Conservation (phyloP, 2,113 vertebrate genomes). For the Butorides virescens region DNA sequence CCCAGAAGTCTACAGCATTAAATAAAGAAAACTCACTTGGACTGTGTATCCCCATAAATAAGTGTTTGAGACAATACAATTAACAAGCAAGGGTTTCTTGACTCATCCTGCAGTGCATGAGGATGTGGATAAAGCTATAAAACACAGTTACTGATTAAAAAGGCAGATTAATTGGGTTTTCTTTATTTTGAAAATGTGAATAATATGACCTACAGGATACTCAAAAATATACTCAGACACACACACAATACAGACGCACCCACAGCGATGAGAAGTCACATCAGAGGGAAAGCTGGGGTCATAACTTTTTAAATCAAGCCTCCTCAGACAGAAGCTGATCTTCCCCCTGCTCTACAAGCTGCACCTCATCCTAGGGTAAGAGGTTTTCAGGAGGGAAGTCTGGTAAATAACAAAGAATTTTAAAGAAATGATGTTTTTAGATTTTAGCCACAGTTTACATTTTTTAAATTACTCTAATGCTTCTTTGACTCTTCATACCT, state of each 20-base stretch:
- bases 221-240: neutral
- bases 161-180: neutral
- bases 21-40: neutral
- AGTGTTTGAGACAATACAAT: neutral
- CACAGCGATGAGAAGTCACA: neutral
- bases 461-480: neutral
- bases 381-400: neutral
- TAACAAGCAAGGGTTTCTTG: neutral
- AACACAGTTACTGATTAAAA: neutral
- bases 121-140: neutral
- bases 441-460: neutral
- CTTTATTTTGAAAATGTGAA: neutral
- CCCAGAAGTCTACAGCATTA: neutral
- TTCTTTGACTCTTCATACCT: neutral
- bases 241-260: neutral
- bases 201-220: neutral
- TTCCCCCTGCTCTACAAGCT: neutral
- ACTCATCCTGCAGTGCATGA: neutral
- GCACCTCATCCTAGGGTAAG: neutral
- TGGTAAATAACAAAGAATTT: neutral
- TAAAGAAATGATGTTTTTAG: neutral
- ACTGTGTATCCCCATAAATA: neutral
- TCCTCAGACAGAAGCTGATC: neutral
- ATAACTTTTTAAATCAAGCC: neutral
- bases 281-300: neutral